Evolutionary conservation across 2,888 invertebrate species (phyloP).

Genomic region (Campaea margaritaria): DNA sequence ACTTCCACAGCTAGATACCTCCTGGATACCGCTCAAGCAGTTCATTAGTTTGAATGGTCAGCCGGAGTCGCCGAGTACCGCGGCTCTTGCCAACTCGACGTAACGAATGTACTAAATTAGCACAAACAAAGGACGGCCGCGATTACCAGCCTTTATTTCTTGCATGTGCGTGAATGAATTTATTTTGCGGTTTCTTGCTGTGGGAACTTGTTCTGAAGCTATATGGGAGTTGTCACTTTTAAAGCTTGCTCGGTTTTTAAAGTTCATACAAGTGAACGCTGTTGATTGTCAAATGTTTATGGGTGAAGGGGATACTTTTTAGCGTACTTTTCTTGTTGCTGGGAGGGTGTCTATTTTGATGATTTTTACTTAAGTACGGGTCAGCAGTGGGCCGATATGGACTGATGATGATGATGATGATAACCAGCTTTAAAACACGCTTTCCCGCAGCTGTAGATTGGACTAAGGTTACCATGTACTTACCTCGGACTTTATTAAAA

Average conservation of each 20-base stretch:
- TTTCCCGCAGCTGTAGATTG: too few relatives aligned
- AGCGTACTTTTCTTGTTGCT: too few relatives aligned
- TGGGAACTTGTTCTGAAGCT: not conserved
- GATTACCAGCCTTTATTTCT: constrained; percentile 39
- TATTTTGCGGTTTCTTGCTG: constrained; percentile 25
- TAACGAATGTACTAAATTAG: constrained; percentile 43
- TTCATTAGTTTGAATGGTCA: constrained; percentile 66
- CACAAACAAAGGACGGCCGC: constrained; percentile 41
- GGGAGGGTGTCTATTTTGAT: too few relatives aligned
- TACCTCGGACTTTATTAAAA: too few relatives aligned
- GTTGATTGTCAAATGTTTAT: too few relatives aligned
- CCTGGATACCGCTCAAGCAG: constrained; percentile 42
- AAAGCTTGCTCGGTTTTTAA: not conserved
- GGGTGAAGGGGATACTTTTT: too few relatives aligned
- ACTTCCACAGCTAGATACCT: constrained; percentile 12
- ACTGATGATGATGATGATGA: too few relatives aligned
- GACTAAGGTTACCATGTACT: too few relatives aligned
- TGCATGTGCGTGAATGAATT: constrained; percentile 32
- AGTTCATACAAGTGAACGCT: too few relatives aligned
- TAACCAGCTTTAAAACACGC: too few relatives aligned
- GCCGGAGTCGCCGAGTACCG: constrained; percentile 58
- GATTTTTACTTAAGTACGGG: too few relatives aligned
- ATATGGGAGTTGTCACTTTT: not conserved
- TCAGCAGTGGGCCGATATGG: too few relatives aligned
- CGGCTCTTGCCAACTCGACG: constrained; percentile 44